These are phyloP conservation scores for Pseudomyrmex pallidus DNA, from an alignment of 1,140 invertebrate genomes.

Conservation along the genomic window DNA sequence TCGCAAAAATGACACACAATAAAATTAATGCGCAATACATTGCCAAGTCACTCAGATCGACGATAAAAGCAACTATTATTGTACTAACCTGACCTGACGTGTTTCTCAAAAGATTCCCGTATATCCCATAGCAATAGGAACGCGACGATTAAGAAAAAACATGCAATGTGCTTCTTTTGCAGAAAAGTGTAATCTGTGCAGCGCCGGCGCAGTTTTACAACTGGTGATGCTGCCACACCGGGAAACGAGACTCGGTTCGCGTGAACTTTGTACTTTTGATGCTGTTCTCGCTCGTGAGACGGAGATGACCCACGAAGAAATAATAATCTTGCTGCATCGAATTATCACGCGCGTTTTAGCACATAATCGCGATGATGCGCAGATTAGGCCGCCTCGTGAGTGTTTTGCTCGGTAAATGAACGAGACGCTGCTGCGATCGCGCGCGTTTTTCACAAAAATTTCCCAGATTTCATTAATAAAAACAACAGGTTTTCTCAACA, in stretches of 20 bases:
- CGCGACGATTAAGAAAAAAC: neutral
- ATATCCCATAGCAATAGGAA: too few species aligned
- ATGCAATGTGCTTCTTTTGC: neutral
- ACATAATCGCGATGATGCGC: conserved; percentile 52
- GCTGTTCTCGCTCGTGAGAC: conserved; percentile 40
- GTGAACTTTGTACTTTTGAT: conserved; percentile 39
- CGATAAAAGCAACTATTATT: neutral
- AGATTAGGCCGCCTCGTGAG: conserved; percentile 6
- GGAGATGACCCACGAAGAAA: conserved; percentile 37
- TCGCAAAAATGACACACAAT: too few species aligned
- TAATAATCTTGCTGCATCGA: neutral
- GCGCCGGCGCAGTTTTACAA: neutral
- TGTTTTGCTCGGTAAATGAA: neutral
- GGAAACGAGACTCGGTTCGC: conserved; percentile 20
- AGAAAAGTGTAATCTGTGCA: conserved; percentile 12
- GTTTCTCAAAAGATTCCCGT: neutral
- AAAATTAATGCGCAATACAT: neutral
- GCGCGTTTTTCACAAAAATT: conserved; percentile 32
- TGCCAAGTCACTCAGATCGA: neutral
- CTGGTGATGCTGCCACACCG: conserved; percentile 25
- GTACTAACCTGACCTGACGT: conserved; percentile 47
- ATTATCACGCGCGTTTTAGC: conserved; percentile 36
- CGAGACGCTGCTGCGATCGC: neutral
- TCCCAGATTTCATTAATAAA: conserved; percentile 26
- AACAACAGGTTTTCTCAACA: conserved; percentile 4